Base-by-base conservation (phyloP, 2,113 vertebrate species). In the Pelvicachromis taeniatus region DNA sequence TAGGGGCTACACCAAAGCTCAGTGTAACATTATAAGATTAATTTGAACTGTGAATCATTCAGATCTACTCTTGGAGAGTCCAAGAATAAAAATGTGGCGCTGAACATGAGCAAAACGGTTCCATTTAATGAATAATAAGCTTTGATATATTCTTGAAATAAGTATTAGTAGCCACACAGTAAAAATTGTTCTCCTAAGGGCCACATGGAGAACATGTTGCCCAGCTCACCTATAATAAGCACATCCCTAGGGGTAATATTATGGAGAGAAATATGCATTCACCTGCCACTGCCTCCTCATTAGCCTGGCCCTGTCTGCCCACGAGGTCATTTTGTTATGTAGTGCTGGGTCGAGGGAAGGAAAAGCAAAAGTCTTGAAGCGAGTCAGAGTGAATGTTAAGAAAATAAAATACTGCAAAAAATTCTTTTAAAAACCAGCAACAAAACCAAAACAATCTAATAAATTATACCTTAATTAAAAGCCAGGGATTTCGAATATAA, bases 201-300 rank as follows among this genome's bases (percentile, higher is more conserved):
- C 33, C 79, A 68, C 56, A 80, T 54, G 40, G 17, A 82, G 48
- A 26, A 75, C 17, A 19, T 56, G 40, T 81, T 65, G 21, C 54
- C 42, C 53, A 29, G 10, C 33, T 87, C 4, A 7, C 16, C 42
- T 77, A 31, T 90, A 89, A 87, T 84, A 38, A 91, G 85, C 83
- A 23, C 83, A 68, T 55, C 53, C 19, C 80, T 6, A 10, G 78
- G 45, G 4, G 83, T 73, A 14, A 84, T 54, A 6, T 26, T 53
- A 53, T 65, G 29, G 21, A 73, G 82, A 68, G 40, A 54, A 81
- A 80, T 78, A 35, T 90, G 85, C 53, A 31, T 56, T 83, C 52
- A 85, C 70, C 80, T 84, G 75, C 88, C 55, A 14, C 84, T 63
- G 85, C 65, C 42, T 45, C 26, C 85, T 93, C 78, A 93, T 91